phyloP scores from a whole-genome alignment of 37 sponge, comb jelly and placozoan genomes.

The Spongilla lacustris region DNA sequence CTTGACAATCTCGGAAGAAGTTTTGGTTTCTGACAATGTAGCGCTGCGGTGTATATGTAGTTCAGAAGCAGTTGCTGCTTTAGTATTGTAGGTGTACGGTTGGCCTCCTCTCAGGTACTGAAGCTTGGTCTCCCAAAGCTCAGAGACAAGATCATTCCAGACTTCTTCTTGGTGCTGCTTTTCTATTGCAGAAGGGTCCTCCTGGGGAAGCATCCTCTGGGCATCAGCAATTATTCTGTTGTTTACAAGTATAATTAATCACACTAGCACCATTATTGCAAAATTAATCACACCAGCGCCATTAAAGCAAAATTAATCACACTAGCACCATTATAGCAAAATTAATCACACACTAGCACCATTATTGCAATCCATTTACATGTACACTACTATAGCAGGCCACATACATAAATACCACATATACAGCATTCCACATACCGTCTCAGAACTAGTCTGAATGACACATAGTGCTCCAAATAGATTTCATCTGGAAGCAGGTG shows the following conservation, averaged over 20 bases:
- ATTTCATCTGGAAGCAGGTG: slow-evolving; percentile 48
- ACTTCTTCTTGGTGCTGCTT: not conserved
- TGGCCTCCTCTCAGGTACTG: not conserved
- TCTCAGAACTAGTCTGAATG: slow-evolving; percentile 50
- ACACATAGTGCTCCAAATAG: slow-evolving; percentile 62
- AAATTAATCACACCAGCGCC: not conserved
- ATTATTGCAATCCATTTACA: not conserved
- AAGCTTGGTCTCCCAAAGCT: not conserved
- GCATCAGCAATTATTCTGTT: not conserved
- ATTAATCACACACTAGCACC: not conserved
- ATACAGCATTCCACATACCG: slow-evolving; percentile 31
- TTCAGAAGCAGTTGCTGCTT: not conserved
- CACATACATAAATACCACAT: not conserved
- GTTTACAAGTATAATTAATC: not conserved
- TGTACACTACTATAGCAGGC: not conserved
- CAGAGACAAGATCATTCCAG: not conserved
- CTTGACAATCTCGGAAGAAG: not conserved
- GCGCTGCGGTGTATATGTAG: not conserved
- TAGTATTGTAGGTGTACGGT: not conserved
- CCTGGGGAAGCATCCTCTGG: not conserved
- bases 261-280: not conserved
- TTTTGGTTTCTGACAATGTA: not conserved
- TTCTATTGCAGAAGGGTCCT: not conserved
- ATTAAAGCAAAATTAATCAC: no score
- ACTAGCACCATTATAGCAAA: no score